Evolutionary conservation across 23 tunicate genomes (phyloP).

Genomic region (Diplosoma virens): DNA sequence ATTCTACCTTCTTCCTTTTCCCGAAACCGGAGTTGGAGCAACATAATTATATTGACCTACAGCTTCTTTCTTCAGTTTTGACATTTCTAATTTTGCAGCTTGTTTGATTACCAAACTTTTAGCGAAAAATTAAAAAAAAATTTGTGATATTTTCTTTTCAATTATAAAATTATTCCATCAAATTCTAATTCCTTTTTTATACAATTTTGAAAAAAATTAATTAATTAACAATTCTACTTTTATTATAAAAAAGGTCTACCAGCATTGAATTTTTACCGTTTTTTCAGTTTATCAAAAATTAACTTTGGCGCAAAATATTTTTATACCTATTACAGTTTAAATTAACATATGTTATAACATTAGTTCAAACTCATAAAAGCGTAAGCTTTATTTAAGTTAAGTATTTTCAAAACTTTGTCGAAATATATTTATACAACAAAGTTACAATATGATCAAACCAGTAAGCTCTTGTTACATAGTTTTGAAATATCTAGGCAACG

Average conservation of each 20-base stretch:
- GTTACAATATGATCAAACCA: neutral
- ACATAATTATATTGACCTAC: constrained; percentile 81
- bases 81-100: constrained; percentile 19
- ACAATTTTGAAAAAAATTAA: too few relatives aligned
- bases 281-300: neutral
- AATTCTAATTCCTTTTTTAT: too few relatives aligned
- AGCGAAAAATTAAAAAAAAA: too few relatives aligned
- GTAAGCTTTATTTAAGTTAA: neutral
- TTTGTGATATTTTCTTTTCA: too few relatives aligned
- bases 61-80: constrained; percentile 68
- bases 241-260: too few relatives aligned
- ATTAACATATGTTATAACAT: constrained; percentile 4
- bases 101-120: neutral
- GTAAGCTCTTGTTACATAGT: neutral
- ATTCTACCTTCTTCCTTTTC: constrained; percentile 40
- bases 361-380: neutral
- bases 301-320: neutral
- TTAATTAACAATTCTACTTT: too few relatives aligned
- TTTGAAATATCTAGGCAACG: neutral
- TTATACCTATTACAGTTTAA: neutral
- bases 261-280: neutral
- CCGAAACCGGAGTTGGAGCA: constrained; percentile 43
- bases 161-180: too few relatives aligned
- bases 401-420: constrained; percentile 15
- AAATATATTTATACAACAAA: constrained; percentile 32